Conservation (phyloP, 1,140 invertebrate genomes). For the Scaptomyza montana region DNA sequence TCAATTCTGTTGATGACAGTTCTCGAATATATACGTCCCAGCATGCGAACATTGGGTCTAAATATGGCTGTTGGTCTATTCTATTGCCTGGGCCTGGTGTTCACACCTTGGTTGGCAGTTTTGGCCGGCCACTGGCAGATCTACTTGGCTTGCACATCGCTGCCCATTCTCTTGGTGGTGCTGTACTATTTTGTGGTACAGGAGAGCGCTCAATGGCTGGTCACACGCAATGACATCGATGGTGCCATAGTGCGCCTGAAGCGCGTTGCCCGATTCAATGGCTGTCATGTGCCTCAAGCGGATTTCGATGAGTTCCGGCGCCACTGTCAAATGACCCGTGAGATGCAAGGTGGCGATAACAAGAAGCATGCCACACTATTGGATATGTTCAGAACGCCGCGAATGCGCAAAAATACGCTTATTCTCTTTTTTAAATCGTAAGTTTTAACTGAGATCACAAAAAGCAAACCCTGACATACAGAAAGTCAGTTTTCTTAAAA, state of each 20-base stretch:
- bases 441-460: slow-evolving; percentile 49
- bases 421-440: slow-evolving; percentile 87
- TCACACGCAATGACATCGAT: slow-evolving; percentile 85
- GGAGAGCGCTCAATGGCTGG: slow-evolving; percentile 87
- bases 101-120: slow-evolving; percentile 86
- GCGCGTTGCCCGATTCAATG: slow-evolving; percentile 86
- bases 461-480: too few relatives aligned
- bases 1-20: slow-evolving; percentile 70
- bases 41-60: slow-evolving; percentile 86
- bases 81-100: slow-evolving; percentile 85
- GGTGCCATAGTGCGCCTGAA: slow-evolving; percentile 85
- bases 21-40: slow-evolving; percentile 86
- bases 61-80: slow-evolving; percentile 87
- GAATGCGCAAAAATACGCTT: slow-evolving; percentile 85
- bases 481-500: too few relatives aligned
- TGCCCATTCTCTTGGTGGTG: slow-evolving; percentile 85
- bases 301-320: slow-evolving; percentile 84
- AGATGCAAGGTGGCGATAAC: slow-evolving; percentile 71
- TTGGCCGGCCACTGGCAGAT: slow-evolving; percentile 85
- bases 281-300: slow-evolving; percentile 83
- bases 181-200: slow-evolving; percentile 85
- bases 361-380: slow-evolving; percentile 83
- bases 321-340: slow-evolving; percentile 82
- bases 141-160: slow-evolving; percentile 85
- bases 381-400: slow-evolving; percentile 85